phyloP scores from a whole-genome alignment of 2,797 vertebrate species.

The Thaleichthys pacificus region DNA sequence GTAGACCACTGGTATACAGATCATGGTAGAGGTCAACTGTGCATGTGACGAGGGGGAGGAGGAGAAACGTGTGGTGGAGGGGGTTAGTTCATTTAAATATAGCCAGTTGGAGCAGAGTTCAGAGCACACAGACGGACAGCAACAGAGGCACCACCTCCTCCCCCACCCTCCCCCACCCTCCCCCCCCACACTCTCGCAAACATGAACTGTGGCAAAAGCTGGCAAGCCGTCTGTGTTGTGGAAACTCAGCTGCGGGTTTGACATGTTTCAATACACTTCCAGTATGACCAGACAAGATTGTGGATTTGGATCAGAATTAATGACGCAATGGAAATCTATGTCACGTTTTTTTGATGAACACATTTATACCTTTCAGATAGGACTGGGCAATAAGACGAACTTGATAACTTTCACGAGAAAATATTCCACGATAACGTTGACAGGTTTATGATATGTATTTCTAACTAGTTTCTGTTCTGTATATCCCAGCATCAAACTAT shows the following conservation, averaged over 20 bases:
- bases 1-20: not conserved
- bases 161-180: conserved; percentile 14
- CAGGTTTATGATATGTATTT: too few species aligned
- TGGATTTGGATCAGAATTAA: too few species aligned
- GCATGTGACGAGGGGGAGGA: conserved; percentile 35
- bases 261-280: not conserved
- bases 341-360: too few species aligned
- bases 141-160: conserved; percentile 53
- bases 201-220: not conserved
- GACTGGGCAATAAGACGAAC: too few species aligned
- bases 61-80: conserved; percentile 17
- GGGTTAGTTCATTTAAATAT: conserved; percentile 57
- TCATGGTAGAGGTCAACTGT: conserved; percentile 49
- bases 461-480: too few species aligned
- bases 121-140: conserved; percentile 65
- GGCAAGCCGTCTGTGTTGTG: not conserved
- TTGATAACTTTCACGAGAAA: too few species aligned
- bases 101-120: conserved; percentile 59
- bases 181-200: too few species aligned
- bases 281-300: not conserved
- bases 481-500: too few species aligned
- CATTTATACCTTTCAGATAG: too few species aligned
- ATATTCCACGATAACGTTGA: too few species aligned
- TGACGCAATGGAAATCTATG: too few species aligned
- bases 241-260: not conserved